These are phyloP conservation scores for Blennius ocellaris DNA, from an alignment of 2,113 vertebrate species.

Conservation along the genomic window DNA sequence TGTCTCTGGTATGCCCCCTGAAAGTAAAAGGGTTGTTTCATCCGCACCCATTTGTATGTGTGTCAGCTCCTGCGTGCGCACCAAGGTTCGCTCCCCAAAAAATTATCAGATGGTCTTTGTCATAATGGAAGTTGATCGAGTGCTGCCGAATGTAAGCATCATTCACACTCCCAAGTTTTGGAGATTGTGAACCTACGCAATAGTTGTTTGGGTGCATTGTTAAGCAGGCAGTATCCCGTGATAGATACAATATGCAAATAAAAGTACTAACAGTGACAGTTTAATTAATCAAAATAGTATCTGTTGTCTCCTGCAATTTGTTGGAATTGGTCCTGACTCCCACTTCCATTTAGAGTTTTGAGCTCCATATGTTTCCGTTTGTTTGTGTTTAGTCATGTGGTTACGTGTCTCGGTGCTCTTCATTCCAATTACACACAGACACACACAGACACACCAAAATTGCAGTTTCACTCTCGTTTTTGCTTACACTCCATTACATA, in stretches of 20 bases:
- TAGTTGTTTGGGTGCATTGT: neutral
- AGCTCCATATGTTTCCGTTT: constrained; percentile 43
- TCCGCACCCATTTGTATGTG: constrained; percentile 37
- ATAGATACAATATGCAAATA: constrained; percentile 2
- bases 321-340: constrained; percentile 19
- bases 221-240: constrained; percentile 8
- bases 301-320: constrained; percentile 35
- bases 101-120: neutral
- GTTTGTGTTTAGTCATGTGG: constrained; percentile 48
- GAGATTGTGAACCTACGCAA: neutral
- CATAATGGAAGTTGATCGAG: neutral
- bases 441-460: constrained; percentile 2
- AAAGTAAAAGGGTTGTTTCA: constrained; percentile 63
- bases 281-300: constrained; percentile 18
- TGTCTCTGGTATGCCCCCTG: constrained; percentile 37
- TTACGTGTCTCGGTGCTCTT: constrained; percentile 29
- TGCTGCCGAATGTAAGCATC: constrained; percentile 6
- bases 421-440: constrained; percentile 1
- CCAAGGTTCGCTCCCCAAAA: constrained; percentile 4
- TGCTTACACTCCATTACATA: constrained; percentile 22
- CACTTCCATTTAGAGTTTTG: constrained; percentile 27
- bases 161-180: neutral
- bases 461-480: neutral
- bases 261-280: constrained; percentile 14
- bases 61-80: constrained; percentile 15